Percentiles rank a stretch among this genome's conserved stretches.
These are phyloP conservation scores for Hyperopisus bebe DNA, from an alignment of 2,113 vertebrate species.

Conservation along the genomic window DNA sequence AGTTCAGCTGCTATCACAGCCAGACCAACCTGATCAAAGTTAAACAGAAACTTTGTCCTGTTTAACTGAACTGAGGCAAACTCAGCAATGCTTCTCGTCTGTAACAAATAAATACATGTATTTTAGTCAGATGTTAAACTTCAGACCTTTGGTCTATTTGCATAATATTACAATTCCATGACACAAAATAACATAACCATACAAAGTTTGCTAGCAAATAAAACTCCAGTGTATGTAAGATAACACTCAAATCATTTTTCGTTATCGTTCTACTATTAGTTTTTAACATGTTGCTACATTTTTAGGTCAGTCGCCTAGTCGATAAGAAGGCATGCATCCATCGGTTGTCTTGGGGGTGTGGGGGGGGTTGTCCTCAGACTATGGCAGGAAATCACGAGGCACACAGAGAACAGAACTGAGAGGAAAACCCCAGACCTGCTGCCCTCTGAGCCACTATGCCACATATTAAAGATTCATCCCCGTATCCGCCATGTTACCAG, in stretches of 20 bases:
- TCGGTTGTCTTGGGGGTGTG: not conserved
- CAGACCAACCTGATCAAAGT: not conserved
- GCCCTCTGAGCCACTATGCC: not conserved
- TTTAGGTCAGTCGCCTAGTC: not conserved
- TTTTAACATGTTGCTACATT: not conserved
- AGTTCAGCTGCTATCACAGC: not conserved
- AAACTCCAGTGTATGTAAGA: not conserved
- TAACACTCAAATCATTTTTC: not conserved
- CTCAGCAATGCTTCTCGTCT: not conserved
- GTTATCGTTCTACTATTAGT: not conserved
- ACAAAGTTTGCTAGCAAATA: not conserved
- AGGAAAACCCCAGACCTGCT: not conserved
- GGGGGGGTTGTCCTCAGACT: not conserved
- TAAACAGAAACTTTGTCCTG: constrained; percentile 24
- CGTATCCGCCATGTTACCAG: not conserved
- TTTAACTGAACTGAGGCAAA: not conserved
- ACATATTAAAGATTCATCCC: not conserved
- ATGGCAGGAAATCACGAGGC: not conserved
- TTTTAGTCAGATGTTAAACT: not conserved
- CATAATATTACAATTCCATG: not conserved
- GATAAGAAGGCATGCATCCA: not conserved
- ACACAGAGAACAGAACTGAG: not conserved
- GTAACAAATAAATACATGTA: not conserved
- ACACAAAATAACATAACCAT: not conserved
- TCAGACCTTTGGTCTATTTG: not conserved